A percentile compares a stretch with the other conserved stretches of the same genome.
Evolutionary conservation across 2,888 invertebrate species (phyloP).

Genomic region (Pyralis farinalis): DNA sequence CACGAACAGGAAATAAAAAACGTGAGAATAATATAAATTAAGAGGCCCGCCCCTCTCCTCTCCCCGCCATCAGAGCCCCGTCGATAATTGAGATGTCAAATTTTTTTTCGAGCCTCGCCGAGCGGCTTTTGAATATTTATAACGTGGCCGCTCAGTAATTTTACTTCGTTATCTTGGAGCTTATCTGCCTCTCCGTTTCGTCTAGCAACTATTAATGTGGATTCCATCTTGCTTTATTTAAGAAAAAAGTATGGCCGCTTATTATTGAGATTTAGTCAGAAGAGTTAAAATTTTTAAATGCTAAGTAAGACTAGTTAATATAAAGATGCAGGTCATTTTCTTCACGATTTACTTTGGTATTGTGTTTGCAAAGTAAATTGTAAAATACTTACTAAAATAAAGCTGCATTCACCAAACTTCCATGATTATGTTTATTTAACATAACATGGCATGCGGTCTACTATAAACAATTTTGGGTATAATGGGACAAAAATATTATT

Average conservation of each 20-base stretch:
- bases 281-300: too few relatives aligned
- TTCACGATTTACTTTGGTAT: too few relatives aligned
- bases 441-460: too few relatives aligned
- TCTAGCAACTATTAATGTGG: slow-evolving; percentile 34
- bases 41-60: slow-evolving; percentile 32
- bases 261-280: too few relatives aligned
- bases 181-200: slow-evolving; percentile 30
- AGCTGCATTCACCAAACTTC: too few relatives aligned
- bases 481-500: too few relatives aligned
- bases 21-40: slow-evolving; percentile 78
- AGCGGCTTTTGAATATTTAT: slow-evolving; percentile 72
- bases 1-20: slow-evolving; percentile 70
- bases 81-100: slow-evolving; percentile 79
- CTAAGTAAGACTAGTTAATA: too few relatives aligned
- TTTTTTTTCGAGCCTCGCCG: slow-evolving; percentile 54
- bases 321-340: too few relatives aligned
- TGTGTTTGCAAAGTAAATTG: too few relatives aligned
- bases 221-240: slow-evolving; percentile 27
- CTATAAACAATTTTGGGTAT: too few relatives aligned
- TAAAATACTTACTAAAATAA: too few relatives aligned
- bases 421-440: too few relatives aligned
- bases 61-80: slow-evolving; percentile 26
- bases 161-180: slow-evolving; percentile 65
- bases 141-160: slow-evolving; percentile 67
- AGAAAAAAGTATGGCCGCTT: slow-evolving; percentile 10